Evolutionary conservation across 2,888 invertebrate species (phyloP), one percentile per base, ranked within the genome.

Genomic region (Dryococelus australis): DNA sequence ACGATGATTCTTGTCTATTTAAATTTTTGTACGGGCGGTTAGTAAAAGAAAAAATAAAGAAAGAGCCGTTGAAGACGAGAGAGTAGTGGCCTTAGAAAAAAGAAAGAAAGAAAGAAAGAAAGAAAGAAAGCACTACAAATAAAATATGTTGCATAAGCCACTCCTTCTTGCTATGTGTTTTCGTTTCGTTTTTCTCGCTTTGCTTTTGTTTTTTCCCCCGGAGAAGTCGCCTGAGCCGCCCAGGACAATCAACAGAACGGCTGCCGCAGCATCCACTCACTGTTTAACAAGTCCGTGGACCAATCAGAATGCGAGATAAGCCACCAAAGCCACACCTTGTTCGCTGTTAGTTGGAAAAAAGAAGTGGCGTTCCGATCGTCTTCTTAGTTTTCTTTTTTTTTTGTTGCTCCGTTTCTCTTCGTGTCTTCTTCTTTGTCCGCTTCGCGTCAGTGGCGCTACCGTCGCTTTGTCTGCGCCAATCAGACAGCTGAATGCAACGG

Each of bases 271-370:
- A 26, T 83, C 83, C 43, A 28, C 35, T 83, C 28, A 83, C 35
- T 35, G 83, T 83, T 43, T 83, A 28, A 35, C 43, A 35, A 35
- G 83, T 65, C 35, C 43, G 43, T 83, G 83, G 83, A 28, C 83
- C 83, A 83, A 83, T 83, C 83, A 83, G 83, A 83, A 83, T 28
- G 83, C 83, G 83, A 83, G 83, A 83, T 35, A 35, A 83, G 65
- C 28, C 35, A 83, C 83, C 35, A 35, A 81, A 83, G 83, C 83
- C 83, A 83, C 83, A 83, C 83, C 83, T 83, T 83, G 43, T 28
- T 83, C 28, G 83, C 83, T 83, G 83, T 83, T 83, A 83, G 43
- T 27, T 9, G 16, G 43, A 4, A 43, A 83, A 43, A 83, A 83
- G 5, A 28, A 83, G 20, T 43, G 43, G 43, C 83, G 43, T 43